Conservation (phyloP, 2,888 invertebrate genomes). For the Polyploca ridens region DNA sequence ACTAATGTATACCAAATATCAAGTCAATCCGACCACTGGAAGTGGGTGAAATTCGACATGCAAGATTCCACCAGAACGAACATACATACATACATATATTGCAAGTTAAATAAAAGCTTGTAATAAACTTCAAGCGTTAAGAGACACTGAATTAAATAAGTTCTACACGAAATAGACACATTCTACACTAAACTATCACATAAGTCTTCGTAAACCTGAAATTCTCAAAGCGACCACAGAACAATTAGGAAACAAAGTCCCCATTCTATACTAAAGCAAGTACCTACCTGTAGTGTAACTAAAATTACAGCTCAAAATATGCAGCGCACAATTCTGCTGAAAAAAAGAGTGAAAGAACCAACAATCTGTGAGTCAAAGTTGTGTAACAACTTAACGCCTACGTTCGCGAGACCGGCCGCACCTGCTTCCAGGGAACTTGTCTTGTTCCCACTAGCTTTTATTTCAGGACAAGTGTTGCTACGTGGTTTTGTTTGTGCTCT, state of each 20-base stretch:
- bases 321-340: conserved; percentile 27
- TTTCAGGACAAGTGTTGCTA: conserved; percentile 4
- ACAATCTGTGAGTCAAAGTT: conserved; percentile 51
- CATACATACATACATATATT: no score
- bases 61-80: no score
- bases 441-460: conserved; percentile 11
- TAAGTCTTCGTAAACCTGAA: background rate
- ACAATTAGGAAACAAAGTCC: conserved; percentile 11
- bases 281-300: conserved; percentile 20
- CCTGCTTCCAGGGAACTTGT: conserved; percentile 47
- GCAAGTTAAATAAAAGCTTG: no score
- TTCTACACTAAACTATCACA: background rate
- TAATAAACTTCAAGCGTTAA: no score
- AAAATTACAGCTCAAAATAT: conserved; percentile 34
- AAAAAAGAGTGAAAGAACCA: conserved; percentile 42
- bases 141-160: background rate
- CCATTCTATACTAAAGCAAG: conserved; percentile 26
- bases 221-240: conserved; percentile 1
- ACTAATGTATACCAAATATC: no score
- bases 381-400: conserved; percentile 56
- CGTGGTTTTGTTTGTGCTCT: background rate
- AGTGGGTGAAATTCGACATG: no score
- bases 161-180: background rate
- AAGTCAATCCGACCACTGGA: no score
- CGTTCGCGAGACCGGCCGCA: conserved; percentile 44